phyloP scores from a whole-genome alignment of 2,113 vertebrate genomes.

The Arothron firmamentum region DNA sequence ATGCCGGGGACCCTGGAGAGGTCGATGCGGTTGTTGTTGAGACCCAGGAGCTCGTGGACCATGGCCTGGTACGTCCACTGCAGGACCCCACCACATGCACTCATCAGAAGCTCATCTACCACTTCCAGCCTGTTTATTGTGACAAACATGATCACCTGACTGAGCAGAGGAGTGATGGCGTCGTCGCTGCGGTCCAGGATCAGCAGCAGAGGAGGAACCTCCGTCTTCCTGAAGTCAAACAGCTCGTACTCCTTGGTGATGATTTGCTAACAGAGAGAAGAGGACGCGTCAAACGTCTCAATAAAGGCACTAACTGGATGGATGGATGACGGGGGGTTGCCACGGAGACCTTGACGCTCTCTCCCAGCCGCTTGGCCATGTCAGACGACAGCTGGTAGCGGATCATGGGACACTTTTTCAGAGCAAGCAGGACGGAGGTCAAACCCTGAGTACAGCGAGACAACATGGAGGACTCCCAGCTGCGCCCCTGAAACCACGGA shows the following conservation, averaged over 20 bases:
- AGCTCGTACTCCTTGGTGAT: slow-evolving; percentile 96
- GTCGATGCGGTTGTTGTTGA: slow-evolving; percentile 97
- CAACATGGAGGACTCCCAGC: slow-evolving; percentile 84
- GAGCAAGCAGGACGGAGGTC: slow-evolving; percentile 88
- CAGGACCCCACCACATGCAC: not conserved
- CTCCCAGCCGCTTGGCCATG: slow-evolving; percentile 84
- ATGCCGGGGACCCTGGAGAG: slow-evolving; percentile 90
- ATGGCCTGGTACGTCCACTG: slow-evolving; percentile 99
- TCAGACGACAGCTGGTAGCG: slow-evolving; percentile 94
- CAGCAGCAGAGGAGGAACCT: slow-evolving; percentile 90
- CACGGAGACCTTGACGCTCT: slow-evolving; percentile 85
- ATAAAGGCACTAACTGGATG: not conserved
- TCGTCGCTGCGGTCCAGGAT: slow-evolving; percentile 91
- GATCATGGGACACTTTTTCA: slow-evolving; percentile 98
- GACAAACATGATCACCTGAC: slow-evolving; percentile 57
- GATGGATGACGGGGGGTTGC: not conserved
- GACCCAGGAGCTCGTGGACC: slow-evolving; percentile 92
- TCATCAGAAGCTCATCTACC: not conserved
- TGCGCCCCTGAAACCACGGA: slow-evolving; percentile 76
- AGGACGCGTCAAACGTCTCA: not conserved
- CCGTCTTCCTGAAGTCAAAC: slow-evolving; percentile 94
- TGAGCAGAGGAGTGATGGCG: slow-evolving; percentile 87
- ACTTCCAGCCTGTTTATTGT: not conserved
- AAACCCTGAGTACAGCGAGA: slow-evolving; percentile 87
- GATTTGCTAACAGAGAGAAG: slow-evolving; percentile 80